Conservation (phyloP, 2,113 vertebrate species). For the Hiodon tergisus region DNA sequence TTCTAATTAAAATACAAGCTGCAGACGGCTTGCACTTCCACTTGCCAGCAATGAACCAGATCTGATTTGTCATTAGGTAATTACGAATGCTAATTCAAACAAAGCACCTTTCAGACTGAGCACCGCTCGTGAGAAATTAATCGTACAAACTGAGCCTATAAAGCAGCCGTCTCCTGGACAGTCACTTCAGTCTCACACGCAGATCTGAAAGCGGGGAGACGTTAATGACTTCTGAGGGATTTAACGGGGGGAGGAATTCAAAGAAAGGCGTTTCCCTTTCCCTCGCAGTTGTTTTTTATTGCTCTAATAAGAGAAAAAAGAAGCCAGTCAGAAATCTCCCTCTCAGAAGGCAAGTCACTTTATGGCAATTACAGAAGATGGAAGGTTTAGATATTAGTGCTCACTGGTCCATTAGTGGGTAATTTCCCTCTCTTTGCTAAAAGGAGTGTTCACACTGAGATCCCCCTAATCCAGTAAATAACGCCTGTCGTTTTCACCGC, state of each 20-base stretch:
- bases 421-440: conserved; percentile 53
- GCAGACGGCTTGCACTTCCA: conserved; percentile 70
- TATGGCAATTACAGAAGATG: conserved; percentile 51
- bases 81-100: conserved; percentile 83
- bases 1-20: conserved; percentile 83
- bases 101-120: conserved; percentile 78
- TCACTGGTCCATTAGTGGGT: conserved; percentile 60
- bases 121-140: conserved; percentile 59
- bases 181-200: conserved; percentile 52
- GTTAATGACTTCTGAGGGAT: conserved; percentile 58
- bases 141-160: conserved; percentile 53
- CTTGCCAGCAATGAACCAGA: conserved; percentile 81
- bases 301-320: conserved; percentile 45
- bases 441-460: conserved; percentile 28
- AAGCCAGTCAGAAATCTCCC: conserved; percentile 35
- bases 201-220: conserved; percentile 48
- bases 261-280: conserved; percentile 32
- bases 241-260: conserved; percentile 45
- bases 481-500: not conserved
- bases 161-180: conserved; percentile 48
- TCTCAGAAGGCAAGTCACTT: conserved; percentile 31
- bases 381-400: conserved; percentile 64
- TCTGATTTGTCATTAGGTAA: conserved; percentile 91
- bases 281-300: conserved; percentile 39
- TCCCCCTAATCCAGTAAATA: conserved; percentile 22